Conservation (phyloP, 2,797 vertebrate species). For the Molossus molossus region DNA sequence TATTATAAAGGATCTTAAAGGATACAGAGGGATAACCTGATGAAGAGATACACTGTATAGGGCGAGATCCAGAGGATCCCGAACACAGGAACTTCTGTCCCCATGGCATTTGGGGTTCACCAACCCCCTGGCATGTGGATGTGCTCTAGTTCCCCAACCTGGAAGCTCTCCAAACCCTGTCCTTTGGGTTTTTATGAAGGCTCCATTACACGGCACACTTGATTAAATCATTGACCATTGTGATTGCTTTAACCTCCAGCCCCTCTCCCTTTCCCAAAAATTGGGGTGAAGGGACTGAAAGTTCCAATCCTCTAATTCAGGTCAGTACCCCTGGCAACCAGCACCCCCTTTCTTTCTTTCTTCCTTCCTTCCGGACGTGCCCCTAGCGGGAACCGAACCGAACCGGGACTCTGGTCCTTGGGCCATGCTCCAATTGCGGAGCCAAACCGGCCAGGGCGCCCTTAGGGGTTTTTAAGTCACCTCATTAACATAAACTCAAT, state of each 20-base stretch:
- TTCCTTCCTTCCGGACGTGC: no score
- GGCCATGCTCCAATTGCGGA: no score
- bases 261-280: background rate
- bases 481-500: background rate
- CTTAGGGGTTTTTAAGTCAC: background rate
- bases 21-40: background rate
- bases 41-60: background rate
- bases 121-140: accelerated
- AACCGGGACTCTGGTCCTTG: no score
- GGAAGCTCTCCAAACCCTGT: background rate
- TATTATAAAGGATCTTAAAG: background rate
- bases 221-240: background rate
- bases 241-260: background rate
- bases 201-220: background rate
- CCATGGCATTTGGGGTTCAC: background rate
- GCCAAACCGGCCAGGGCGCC: no score
- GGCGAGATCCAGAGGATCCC: background rate
- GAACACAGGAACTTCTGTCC: background rate
- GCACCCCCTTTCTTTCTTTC: no score
- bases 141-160: background rate
- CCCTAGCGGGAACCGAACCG: no score
- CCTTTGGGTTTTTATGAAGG: background rate
- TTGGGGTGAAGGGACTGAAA: background rate
- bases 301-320: background rate
- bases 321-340: background rate